phyloP scores from a whole-genome alignment of 2,113 vertebrate species.

The Carassius carassius region DNA sequence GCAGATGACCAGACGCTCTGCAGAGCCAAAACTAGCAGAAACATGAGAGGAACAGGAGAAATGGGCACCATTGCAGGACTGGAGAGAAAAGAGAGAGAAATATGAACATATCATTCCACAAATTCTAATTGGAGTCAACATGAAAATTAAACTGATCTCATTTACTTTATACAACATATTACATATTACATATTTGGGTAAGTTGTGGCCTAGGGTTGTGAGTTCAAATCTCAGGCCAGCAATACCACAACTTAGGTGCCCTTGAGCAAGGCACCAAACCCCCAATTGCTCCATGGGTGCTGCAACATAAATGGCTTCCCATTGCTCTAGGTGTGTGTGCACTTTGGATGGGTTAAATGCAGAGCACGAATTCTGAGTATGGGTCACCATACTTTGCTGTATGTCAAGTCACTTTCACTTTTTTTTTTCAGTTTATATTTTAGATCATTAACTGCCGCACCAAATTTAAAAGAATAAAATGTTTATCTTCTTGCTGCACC shows the following conservation, averaged over 20 bases:
- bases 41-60: slow-evolving; percentile 37
- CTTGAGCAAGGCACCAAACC: too few species aligned
- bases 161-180: neutral
- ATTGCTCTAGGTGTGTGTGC: too few species aligned
- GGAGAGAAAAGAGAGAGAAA: slow-evolving; percentile 11
- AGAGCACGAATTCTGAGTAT: too few species aligned
- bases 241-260: too few species aligned
- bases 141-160: neutral
- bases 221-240: too few species aligned
- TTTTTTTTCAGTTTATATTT: neutral
- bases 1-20: slow-evolving; percentile 44
- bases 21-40: slow-evolving; percentile 47
- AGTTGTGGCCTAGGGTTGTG: too few species aligned
- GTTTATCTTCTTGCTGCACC: neutral
- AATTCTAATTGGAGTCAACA: neutral
- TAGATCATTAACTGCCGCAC: neutral
- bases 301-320: too few species aligned
- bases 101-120: neutral
- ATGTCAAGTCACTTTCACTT: too few species aligned
- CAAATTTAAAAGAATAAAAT: neutral
- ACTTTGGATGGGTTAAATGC: too few species aligned
- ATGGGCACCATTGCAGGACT: slow-evolving; percentile 63
- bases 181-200: too few species aligned
- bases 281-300: too few species aligned
- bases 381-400: too few species aligned